Conservation (phyloP, 2,113 vertebrate species). For the Paedocypris sp. region DNA sequence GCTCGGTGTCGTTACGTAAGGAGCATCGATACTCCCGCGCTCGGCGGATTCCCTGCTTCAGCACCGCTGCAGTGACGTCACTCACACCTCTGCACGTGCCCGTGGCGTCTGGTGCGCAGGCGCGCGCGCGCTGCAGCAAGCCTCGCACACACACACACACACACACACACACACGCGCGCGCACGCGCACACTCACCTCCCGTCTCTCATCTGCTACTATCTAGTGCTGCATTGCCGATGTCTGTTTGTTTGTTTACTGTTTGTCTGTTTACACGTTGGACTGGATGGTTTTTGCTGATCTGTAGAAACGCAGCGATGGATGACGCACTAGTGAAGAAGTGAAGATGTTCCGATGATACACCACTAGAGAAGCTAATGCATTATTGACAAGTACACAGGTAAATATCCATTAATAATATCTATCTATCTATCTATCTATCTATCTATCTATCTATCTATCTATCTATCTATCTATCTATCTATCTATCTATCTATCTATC, state of each 20-base stretch:
- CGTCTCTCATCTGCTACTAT: neutral
- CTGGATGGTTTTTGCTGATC: too few relatives aligned
- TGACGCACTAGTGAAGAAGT: too few relatives aligned
- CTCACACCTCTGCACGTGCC: neutral
- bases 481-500: neutral
- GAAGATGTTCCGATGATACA: neutral
- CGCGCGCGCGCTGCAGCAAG: neutral
- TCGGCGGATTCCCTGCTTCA: constrained; percentile 7
- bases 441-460: neutral
- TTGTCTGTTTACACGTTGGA: too few relatives aligned
- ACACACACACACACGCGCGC: neutral
- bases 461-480: neutral
- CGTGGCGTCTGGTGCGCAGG: neutral
- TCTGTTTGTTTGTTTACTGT: too few relatives aligned
- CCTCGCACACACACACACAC: neutral
- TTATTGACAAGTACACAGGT: neutral
- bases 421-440: neutral
- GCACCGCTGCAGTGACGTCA: neutral
- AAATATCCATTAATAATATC: neutral
- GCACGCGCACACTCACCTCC: too few relatives aligned
- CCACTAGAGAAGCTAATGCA: neutral
- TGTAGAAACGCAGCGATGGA: too few relatives aligned
- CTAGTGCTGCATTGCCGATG: neutral
- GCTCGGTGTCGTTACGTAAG: constrained; percentile 23
- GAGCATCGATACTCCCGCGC: constrained; percentile 4